Conservation (phyloP, 2,888 invertebrate genomes). For the Metacarcinus magister region DNA sequence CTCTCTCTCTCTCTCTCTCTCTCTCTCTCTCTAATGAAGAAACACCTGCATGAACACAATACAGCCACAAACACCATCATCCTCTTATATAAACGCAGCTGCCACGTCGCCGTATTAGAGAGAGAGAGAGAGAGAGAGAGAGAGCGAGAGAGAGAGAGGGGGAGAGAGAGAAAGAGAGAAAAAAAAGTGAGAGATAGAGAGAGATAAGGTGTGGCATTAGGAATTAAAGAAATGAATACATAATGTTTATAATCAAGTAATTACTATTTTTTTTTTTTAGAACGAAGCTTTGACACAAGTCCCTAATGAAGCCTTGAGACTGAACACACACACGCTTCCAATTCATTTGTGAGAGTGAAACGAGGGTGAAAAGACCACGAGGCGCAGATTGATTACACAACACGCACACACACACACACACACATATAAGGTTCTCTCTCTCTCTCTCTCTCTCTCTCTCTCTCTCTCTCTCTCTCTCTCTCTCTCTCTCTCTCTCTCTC, state of each 20-base stretch:
- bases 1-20: too few species aligned
- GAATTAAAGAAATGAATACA: not conserved
- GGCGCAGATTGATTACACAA: too few species aligned
- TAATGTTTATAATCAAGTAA: not conserved
- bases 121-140: too few species aligned
- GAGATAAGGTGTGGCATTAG: not conserved
- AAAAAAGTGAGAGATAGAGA: not conserved
- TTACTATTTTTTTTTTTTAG: not conserved
- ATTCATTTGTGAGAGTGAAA: not conserved
- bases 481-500: too few species aligned
- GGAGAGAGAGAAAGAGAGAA: not conserved
- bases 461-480: too few species aligned
- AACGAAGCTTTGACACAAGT: not conserved
- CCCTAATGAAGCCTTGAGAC: slow-evolving; percentile 14
- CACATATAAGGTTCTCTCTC: too few species aligned
- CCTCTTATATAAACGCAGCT: not conserved
- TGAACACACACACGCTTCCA: not conserved
- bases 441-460: too few species aligned
- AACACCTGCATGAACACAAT: not conserved
- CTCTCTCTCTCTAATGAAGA: not conserved
- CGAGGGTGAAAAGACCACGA: not conserved
- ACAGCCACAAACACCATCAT: not conserved
- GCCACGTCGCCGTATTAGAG: not conserved
- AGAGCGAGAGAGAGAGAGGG: not conserved
- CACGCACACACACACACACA: not conserved